Evolutionary conservation across 1,140 invertebrate genomes (phyloP).

Genomic region (Magallana angulata): DNA sequence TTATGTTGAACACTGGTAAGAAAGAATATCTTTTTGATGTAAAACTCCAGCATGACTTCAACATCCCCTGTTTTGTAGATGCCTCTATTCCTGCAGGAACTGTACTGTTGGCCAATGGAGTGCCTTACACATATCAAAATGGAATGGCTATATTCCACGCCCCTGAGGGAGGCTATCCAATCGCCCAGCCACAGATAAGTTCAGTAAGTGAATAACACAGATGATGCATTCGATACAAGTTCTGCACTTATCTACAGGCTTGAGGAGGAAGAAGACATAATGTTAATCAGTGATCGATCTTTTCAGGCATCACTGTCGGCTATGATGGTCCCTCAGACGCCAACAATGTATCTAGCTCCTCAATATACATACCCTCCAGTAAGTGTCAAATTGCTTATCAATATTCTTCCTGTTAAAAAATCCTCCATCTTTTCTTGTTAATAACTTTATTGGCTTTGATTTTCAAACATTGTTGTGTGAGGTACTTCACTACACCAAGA

Average conservation of each 20-base stretch:
- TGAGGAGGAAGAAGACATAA: no score
- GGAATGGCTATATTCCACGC: constrained; percentile 82
- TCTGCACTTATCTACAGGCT: background rate
- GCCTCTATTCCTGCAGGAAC: constrained; percentile 81
- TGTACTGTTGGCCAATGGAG: constrained; percentile 83
- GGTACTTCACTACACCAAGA: no score
- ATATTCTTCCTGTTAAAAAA: no score
- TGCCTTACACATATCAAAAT: constrained; percentile 83
- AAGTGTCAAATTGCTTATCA: constrained; percentile 37
- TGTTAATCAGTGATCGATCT: background rate
- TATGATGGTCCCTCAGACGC: constrained; percentile 74
- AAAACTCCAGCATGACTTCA: background rate
- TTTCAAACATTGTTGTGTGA: background rate
- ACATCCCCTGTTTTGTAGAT: constrained; percentile 60
- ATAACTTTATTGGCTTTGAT: background rate
- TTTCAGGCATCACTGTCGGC: constrained; percentile 66
- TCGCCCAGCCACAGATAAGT: constrained; percentile 71
- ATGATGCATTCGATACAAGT: background rate
- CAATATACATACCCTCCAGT: constrained; percentile 74
- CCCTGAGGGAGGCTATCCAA: constrained; percentile 70
- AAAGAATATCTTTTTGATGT: no score
- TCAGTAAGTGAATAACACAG: background rate
- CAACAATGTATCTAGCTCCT: constrained; percentile 72
- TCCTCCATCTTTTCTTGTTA: background rate
- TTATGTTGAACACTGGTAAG: no score